These are phyloP conservation scores for Bunonema sp. DNA, from an alignment of 2,888 invertebrate species.

Conservation along the genomic window DNA sequence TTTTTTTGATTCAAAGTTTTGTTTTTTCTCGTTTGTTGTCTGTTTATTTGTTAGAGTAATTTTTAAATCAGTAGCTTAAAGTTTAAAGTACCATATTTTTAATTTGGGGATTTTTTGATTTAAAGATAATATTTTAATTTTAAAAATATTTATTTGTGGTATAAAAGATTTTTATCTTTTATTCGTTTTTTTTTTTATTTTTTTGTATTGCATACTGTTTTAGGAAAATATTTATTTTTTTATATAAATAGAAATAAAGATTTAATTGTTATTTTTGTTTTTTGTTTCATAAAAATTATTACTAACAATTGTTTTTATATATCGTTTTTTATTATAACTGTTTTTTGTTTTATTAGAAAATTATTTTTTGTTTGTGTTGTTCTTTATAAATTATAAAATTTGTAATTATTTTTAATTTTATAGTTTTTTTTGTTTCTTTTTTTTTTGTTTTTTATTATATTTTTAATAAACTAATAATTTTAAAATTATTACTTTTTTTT, in stretches of 20 bases:
- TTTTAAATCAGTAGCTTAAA: too few species aligned
- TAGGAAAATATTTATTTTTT: constrained; percentile 18
- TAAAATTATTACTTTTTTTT: constrained; percentile 12
- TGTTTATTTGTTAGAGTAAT: constrained; percentile 23
- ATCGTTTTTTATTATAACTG: constrained; percentile 24
- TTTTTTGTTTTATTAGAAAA: constrained; percentile 13
- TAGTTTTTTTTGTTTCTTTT: constrained; percentile 26
- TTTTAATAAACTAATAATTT: constrained; percentile 12
- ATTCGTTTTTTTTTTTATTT: constrained; percentile 39
- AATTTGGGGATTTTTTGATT: constrained; percentile 48
- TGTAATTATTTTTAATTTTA: constrained; percentile 16
- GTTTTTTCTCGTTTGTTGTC: constrained; percentile 27
- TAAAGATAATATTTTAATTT: constrained; percentile 59
- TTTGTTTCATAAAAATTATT: constrained; percentile 16
- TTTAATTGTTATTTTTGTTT: constrained; percentile 19
- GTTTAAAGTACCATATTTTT: constrained; percentile 24
- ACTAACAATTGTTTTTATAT: constrained; percentile 17
- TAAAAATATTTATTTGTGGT: constrained; percentile 51
- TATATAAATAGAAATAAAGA: constrained; percentile 17
- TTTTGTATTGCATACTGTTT: too few species aligned
- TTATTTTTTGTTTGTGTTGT: constrained; percentile 22
- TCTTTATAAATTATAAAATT: constrained; percentile 18
- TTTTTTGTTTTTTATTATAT: constrained; percentile 13
- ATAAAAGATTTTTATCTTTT: constrained; percentile 21
- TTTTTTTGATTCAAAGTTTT: constrained; percentile 54